Evolutionary conservation across 2,797 vertebrate species (phyloP).

Genomic region (Allobates femoralis): DNA sequence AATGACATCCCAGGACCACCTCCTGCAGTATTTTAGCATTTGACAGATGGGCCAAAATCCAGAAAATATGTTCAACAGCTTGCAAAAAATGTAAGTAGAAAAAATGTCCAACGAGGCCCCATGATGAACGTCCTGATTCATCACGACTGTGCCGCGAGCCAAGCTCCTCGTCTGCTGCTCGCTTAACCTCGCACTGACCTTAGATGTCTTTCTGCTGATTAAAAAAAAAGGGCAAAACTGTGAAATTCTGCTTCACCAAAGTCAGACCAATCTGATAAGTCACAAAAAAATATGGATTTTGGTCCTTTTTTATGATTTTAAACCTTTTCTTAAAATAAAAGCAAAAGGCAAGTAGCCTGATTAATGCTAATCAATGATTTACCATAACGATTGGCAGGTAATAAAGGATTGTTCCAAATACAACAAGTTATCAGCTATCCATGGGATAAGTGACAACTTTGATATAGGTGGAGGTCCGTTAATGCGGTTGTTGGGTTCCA

Average conservation of each 20-base stretch:
- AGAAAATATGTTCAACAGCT: conserved; percentile 33
- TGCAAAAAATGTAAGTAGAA: conserved; percentile 22
- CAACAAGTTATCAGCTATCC: too few relatives aligned
- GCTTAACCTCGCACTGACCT: background rate
- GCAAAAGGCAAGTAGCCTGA: too few relatives aligned
- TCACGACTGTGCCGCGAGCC: background rate
- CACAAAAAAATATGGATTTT: background rate
- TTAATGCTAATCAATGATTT: too few relatives aligned
- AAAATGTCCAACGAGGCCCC: conserved; percentile 4
- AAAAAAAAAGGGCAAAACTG: background rate
- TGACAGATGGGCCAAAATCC: conserved; percentile 34
- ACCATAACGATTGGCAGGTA: too few relatives aligned
- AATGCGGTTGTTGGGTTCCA: too few relatives aligned
- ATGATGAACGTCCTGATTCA: conserved; percentile 23
- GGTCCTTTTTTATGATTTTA: background rate
- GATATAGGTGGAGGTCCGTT: too few relatives aligned
- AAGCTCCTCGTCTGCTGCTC: conserved; percentile 22
- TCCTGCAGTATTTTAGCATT: conserved; percentile 18
- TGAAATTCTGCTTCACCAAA: background rate
- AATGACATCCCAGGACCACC: conserved; percentile 21
- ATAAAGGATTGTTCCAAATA: too few relatives aligned
- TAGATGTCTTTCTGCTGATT: background rate
- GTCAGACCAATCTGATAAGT: background rate
- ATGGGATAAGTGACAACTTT: too few relatives aligned
- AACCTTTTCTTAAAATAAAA: background rate